A percentile compares a stretch with the other conserved stretches of the same genome.
phyloP scores from a whole-genome alignment of 2,797 vertebrate genomes.

The Megalops cyprinoides region DNA sequence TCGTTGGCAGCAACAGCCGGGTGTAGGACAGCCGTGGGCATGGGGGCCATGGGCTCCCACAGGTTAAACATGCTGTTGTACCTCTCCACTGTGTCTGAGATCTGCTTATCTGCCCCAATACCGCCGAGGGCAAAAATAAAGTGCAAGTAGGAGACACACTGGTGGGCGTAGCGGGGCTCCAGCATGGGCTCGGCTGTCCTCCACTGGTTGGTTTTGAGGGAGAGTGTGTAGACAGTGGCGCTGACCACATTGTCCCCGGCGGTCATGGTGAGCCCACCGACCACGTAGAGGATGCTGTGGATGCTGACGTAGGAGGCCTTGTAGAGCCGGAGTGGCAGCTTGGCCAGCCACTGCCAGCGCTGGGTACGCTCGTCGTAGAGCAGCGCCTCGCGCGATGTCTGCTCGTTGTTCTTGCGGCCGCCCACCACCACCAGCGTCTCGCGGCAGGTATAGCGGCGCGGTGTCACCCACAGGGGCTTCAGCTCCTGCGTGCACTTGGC shows the following conservation, averaged over 20 bases:
- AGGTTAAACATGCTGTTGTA: slow-evolving; percentile 88
- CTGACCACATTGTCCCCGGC: slow-evolving; percentile 68
- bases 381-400: slow-evolving; percentile 89
- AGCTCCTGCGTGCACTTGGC: slow-evolving; percentile 64
- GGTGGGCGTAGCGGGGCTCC: slow-evolving; percentile 85
- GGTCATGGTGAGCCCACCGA: slow-evolving; percentile 82
- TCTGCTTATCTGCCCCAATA: slow-evolving; percentile 76
- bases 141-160: slow-evolving; percentile 84
- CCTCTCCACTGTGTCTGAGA: slow-evolving; percentile 84
- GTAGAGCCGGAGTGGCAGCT: slow-evolving; percentile 85
- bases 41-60: slow-evolving; percentile 84
- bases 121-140: slow-evolving; percentile 92
- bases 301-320: slow-evolving; percentile 86
- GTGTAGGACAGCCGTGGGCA: slow-evolving; percentile 87
- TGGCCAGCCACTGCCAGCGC: slow-evolving; percentile 85
- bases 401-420: slow-evolving; percentile 90
- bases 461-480: slow-evolving; percentile 74
- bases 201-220: slow-evolving; percentile 94
- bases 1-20: slow-evolving; percentile 89
- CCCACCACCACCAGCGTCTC: slow-evolving; percentile 88
- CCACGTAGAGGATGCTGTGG: slow-evolving; percentile 86
- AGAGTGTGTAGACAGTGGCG: slow-evolving; percentile 83
- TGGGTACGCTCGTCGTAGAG: slow-evolving; percentile 76
- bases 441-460: slow-evolving; percentile 81
- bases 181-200: slow-evolving; percentile 82